Conservation (phyloP, 2,888 invertebrate species). For the Lacanobia oleracea region DNA sequence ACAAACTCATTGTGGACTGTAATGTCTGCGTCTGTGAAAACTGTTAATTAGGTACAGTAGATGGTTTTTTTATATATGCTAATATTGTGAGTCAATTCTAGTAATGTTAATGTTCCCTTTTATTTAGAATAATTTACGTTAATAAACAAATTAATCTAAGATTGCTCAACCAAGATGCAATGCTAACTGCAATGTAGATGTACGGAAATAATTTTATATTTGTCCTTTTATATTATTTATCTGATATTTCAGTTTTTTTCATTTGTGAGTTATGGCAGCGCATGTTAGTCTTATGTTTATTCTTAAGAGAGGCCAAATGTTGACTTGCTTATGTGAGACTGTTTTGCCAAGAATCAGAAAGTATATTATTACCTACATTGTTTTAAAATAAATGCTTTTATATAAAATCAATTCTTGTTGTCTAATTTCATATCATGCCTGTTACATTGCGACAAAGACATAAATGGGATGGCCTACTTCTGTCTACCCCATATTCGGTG, state of each 20-base stretch:
- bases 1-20: constrained; percentile 88
- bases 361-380: constrained; percentile 91
- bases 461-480: background rate
- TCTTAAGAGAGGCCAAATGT: constrained; percentile 91
- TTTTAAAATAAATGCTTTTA: constrained; percentile 91
- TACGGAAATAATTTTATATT: constrained; percentile 85
- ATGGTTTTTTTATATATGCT: constrained; percentile 84
- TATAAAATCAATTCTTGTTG: constrained; percentile 77
- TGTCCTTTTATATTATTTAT: constrained; percentile 88
- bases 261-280: constrained; percentile 90
- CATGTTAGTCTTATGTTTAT: constrained; percentile 90
- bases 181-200: constrained; percentile 88
- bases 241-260: constrained; percentile 86
- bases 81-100: constrained; percentile 90
- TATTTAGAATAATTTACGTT: constrained; percentile 88
- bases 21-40: constrained; percentile 84
- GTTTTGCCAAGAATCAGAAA: constrained; percentile 91
- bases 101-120: constrained; percentile 88
- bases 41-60: constrained; percentile 75
- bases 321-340: constrained; percentile 91
- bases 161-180: constrained; percentile 90
- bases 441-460: background rate
- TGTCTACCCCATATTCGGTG: background rate
- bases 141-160: constrained; percentile 87
- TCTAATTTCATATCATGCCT: constrained; percentile 18